A percentile compares a stretch with the other conserved stretches of the same genome.
phyloP scores from a whole-genome alignment of 1,140 invertebrate genomes.

The Choristoneura fumiferana region DNA sequence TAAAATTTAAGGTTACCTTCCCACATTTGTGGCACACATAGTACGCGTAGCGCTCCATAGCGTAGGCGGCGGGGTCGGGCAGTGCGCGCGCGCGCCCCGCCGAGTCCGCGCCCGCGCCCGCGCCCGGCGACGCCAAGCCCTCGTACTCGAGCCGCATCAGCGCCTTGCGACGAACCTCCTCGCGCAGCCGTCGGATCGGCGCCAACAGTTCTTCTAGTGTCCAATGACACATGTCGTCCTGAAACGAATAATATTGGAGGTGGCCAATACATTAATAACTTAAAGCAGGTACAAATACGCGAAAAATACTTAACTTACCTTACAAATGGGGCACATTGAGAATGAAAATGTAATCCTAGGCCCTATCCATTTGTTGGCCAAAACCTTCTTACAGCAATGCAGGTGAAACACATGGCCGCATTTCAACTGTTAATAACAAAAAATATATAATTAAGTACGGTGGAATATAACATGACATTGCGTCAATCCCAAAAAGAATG shows the following conservation, averaged over 20 bases:
- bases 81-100: constrained; percentile 83
- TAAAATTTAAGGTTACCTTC: constrained; percentile 89
- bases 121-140: constrained; percentile 83
- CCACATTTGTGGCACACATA: constrained; percentile 99
- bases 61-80: constrained; percentile 90
- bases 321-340: constrained; percentile 97
- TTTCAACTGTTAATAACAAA: constrained; percentile 82
- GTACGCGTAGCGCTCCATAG: constrained; percentile 98
- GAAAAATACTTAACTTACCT: constrained; percentile 81
- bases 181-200: constrained; percentile 89
- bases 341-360: constrained; percentile 98
- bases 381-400: constrained; percentile 92
- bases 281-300: too few species aligned
- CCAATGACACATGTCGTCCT: constrained; percentile 91
- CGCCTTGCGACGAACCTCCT: constrained; percentile 96
- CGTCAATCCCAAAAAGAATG: too few species aligned
- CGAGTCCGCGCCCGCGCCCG: constrained; percentile 86
- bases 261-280: constrained; percentile 22
- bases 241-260: constrained; percentile 12
- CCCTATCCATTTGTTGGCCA: constrained; percentile 94
- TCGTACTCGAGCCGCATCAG: constrained; percentile 98
- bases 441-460: constrained; percentile 20
- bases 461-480: too few species aligned
- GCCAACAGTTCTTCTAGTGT: constrained; percentile 87
- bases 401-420: constrained; percentile 98